Evolutionary conservation across 1,140 invertebrate species (phyloP).

Genomic region (Zaprionus kolodkinae): DNA sequence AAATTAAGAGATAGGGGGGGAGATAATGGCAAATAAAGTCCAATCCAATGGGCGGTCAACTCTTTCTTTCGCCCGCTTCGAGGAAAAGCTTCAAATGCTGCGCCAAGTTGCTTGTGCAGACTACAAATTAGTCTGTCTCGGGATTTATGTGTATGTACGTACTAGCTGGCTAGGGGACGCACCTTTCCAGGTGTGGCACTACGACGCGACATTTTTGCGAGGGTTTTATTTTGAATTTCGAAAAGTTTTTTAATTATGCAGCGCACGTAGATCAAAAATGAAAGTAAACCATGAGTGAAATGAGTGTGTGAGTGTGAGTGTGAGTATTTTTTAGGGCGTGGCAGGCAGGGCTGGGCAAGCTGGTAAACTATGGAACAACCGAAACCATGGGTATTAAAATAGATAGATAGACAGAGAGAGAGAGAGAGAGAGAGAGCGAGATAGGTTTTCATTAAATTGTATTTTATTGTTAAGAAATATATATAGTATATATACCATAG

Average conservation of each 20-base stretch:
- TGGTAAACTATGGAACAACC: background rate
- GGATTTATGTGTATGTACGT: background rate
- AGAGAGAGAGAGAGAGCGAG: constrained; percentile 10
- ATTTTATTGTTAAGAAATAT: constrained; percentile 44
- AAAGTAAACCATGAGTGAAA: constrained; percentile 78
- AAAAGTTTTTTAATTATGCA: constrained; percentile 67
- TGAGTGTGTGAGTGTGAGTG: constrained; percentile 21
- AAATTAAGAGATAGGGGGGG: background rate
- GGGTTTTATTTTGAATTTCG: background rate
- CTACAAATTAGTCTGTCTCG: constrained; percentile 62
- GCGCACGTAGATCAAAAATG: constrained; percentile 76
- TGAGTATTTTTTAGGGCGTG: constrained; percentile 7
- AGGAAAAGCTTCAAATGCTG: constrained; percentile 7
- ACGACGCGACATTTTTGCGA: constrained; percentile 3
- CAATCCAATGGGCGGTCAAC: background rate
- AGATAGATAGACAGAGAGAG: background rate
- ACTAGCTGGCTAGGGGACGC: background rate
- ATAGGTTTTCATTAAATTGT: constrained; percentile 30
- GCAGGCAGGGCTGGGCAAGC: constrained; percentile 9
- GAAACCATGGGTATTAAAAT: constrained; percentile 1
- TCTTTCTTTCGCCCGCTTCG: background rate
- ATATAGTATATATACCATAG: constrained; percentile 10
- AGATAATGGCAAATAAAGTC: background rate
- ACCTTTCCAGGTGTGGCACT: background rate
- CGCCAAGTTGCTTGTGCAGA: background rate